Percentiles rank a stretch among this genome's conserved stretches.
These are phyloP conservation scores for Onychomys arenicola DNA, from an alignment of 2,797 vertebrate species.

Conservation along the genomic window DNA sequence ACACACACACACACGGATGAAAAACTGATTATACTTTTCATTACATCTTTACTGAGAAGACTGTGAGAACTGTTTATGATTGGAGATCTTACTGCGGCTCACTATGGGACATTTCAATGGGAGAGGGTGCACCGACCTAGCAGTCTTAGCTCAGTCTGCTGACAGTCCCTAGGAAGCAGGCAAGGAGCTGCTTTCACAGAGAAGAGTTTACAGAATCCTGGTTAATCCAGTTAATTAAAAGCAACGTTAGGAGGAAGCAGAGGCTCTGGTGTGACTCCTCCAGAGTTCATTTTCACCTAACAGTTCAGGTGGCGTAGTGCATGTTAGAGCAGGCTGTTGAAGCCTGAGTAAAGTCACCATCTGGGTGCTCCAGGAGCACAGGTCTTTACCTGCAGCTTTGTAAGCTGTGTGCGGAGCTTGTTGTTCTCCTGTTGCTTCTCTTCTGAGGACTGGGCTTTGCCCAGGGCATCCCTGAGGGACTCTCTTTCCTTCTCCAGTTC, in stretches of 20 bases:
- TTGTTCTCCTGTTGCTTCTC: slow-evolving; percentile 88
- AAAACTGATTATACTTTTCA: slow-evolving; percentile 53
- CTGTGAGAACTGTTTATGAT: slow-evolving; percentile 29
- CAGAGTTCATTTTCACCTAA: slow-evolving; percentile 32
- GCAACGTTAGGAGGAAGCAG: not conserved
- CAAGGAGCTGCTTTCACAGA: not conserved
- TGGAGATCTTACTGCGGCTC: not conserved
- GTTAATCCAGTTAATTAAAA: not conserved
- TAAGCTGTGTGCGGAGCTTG: slow-evolving; percentile 87
- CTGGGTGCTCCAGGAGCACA: not conserved
- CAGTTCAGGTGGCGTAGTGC: slow-evolving; percentile 18
- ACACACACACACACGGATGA: not conserved
- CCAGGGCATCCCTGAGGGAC: slow-evolving; percentile 87
- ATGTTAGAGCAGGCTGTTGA: slow-evolving; percentile 15
- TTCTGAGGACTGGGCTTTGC: slow-evolving; percentile 86
- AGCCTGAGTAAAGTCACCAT: not conserved
- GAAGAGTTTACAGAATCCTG: not conserved
- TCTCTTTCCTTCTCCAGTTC: slow-evolving; percentile 90
- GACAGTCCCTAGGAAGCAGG: not conserved
- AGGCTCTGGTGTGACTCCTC: not conserved
- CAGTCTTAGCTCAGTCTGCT: not conserved
- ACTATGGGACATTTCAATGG: not conserved
- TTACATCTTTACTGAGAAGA: slow-evolving; percentile 32
- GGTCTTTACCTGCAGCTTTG: slow-evolving; percentile 88
- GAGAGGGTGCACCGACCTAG: not conserved